Evolutionary conservation across 2,888 invertebrate genomes (phyloP), one percentile per base, ranked within the genome.

Genomic region (Oegoconia quadripuncta): DNA sequence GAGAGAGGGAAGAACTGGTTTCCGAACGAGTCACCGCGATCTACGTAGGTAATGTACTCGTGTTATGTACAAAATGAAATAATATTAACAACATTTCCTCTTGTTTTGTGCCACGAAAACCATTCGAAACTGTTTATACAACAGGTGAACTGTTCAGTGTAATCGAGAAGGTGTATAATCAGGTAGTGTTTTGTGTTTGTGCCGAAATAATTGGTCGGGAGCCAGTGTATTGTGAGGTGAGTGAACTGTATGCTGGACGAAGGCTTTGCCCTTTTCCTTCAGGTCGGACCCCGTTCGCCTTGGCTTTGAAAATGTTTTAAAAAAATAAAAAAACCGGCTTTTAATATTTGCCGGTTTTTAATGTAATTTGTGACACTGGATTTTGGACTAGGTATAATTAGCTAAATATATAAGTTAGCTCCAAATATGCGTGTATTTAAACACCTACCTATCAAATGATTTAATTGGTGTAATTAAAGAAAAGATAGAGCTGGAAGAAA

Each of bases 1-100:
- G 76, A 66, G 79, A 79, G 83, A 80, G 52, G 66, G 73, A 71
- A 59, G n/a, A 73, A 74, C 71, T 49, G 72, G 69, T 69, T 74
- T 73, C 63, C 68, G 59, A 72, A 63, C 69, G 60, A 74, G 66
- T 70, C 65, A 65, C 57, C 62, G 65, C 55, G 61, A 59, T 57
- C 61, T 56, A 61, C 46, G 57, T 64, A 69, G 66, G 58, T 59
- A 60, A n/a, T 26, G 13, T 8, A 11, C 41, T 48, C 9, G 66
- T 69, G 70, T 69, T 76, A 76, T 64, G 60, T 64, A 69, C 59
- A 59, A 61, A 55, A 57, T 49, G 59, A 69, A 71, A 71, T 61
- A 17, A 41, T 74, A 76, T 76, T 67, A 68, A 73, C 64, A 76
- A 76, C 71, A 75, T 66, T 72, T 66, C 59, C 50, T 53, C 44